Evolutionary conservation across 2,888 invertebrate species (phyloP), one percentile per base, ranked within the genome.

Genomic region (Agrochola lychnidis): DNA sequence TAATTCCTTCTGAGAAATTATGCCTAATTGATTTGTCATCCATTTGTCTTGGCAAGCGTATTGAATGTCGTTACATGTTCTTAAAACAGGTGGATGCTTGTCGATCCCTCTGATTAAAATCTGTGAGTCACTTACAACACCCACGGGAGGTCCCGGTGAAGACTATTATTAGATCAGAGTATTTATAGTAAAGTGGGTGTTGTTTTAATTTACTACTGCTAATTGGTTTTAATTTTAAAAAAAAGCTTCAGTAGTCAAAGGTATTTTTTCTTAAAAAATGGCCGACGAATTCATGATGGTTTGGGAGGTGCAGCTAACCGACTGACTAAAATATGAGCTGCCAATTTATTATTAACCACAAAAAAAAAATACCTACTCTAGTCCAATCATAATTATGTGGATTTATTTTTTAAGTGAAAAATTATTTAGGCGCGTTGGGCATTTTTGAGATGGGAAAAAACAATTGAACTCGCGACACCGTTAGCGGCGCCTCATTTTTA

Each of bases 21-120:
- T 78, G 63, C 69, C 62, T 48, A 67, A 68, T 81, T 73, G 82
- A 82, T 77, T 71, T 57, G 77, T 77, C 82, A 77, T 73, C 70
- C 64, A 62, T 68, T 71, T 70, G 40, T 69, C 56, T 83, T 83
- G 85, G 85, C 83, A 85, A 64, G 40, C 40, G 56, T 61, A 9
- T 59, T 64, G 67, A 53, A 62, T 36, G 36, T 69, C 19, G 40
- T n/a, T 42, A 30, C 56, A 63, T 57, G 63, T 76, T 83, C 76
- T 81, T 57, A 45, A 76, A 81, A 70, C 85, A 85, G 83, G 83
- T 83, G 83, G 67, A 70, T 73, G 72, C n/a, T 40, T 81, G 61
- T 66, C 77, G 70, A 77, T 76, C 51, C 82, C 66, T 62, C 51
- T 57, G 73, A 83, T 82, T 85, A 73, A 76, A 67, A 82, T 73